Evolutionary conservation across 2,113 vertebrate species (phyloP).

Genomic region (Sylvietta virens): DNA sequence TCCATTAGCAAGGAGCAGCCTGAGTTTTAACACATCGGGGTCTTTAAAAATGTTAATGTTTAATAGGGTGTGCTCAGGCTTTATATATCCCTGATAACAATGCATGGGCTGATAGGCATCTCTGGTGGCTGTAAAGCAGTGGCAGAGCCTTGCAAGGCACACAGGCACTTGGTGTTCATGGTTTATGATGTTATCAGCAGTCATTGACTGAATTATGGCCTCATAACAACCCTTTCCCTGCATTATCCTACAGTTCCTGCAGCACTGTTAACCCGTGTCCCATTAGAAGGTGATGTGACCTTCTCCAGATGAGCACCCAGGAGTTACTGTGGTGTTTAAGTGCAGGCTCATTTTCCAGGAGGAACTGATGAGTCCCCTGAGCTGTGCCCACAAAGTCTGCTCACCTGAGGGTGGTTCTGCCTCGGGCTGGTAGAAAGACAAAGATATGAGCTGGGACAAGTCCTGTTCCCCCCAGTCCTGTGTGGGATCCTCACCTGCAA

Average conservation of each 20-base stretch:
- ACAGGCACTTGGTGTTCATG: background rate
- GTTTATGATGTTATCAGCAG: conserved; percentile 53
- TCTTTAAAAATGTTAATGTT: conserved; percentile 61
- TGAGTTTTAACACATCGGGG: conserved; percentile 44
- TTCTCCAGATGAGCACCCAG: background rate
- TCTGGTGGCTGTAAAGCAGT: conserved; percentile 34
- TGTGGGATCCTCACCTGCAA: background rate
- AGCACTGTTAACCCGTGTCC: background rate
- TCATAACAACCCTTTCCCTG: conserved; percentile 15
- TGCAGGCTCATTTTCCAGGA: background rate
- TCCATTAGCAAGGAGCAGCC: conserved; percentile 30
- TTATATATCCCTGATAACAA: conserved; percentile 13
- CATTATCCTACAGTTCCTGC: conserved; percentile 19
- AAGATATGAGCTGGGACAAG: background rate
- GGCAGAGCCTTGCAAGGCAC: conserved; percentile 11
- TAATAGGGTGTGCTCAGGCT: conserved; percentile 44
- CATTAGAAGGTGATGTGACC: background rate
- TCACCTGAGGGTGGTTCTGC: background rate
- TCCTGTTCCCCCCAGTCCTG: background rate
- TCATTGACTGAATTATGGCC: conserved; percentile 49
- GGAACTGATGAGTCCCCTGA: background rate
- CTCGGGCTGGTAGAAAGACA: background rate
- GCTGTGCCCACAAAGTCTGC: background rate
- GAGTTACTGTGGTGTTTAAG: background rate
- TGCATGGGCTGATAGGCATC: conserved; percentile 26